Conservation (phyloP, 1,140 invertebrate species). For the Choristoneura fumiferana region DNA sequence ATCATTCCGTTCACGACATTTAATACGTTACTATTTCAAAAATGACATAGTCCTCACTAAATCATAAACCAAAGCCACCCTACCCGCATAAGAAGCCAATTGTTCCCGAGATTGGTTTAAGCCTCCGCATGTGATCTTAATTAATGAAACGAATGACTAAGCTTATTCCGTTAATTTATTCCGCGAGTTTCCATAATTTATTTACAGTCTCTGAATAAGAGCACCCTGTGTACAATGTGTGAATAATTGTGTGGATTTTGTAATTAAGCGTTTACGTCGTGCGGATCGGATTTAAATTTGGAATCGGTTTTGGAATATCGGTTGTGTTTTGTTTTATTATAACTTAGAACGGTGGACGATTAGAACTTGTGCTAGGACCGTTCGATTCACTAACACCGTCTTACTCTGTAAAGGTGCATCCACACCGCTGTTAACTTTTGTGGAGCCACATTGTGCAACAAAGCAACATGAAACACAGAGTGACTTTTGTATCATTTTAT, state of each 20-base stretch:
- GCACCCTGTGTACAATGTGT: constrained; percentile 21
- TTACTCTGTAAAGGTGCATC: too few relatives aligned
- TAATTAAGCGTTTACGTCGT: constrained; percentile 7
- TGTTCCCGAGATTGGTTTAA: constrained; percentile 72
- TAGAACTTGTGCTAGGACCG: too few relatives aligned
- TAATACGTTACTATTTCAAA: too few relatives aligned
- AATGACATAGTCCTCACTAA: background rate
- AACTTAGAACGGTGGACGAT: too few relatives aligned
- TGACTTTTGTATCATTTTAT: too few relatives aligned
- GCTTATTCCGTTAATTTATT: constrained; percentile 72
- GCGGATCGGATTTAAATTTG: constrained; percentile 6
- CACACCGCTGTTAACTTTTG: too few relatives aligned
- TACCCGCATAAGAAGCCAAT: constrained; percentile 55
- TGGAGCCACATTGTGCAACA: too few relatives aligned
- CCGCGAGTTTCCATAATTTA: background rate
- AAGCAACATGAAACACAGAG: too few relatives aligned
- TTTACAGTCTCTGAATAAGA: constrained; percentile 33
- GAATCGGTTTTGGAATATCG: background rate
- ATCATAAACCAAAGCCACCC: constrained; percentile 28
- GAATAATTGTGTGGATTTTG: constrained; percentile 20
- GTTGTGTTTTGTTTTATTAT: background rate
- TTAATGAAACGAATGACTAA: constrained; percentile 75
- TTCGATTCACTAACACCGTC: too few relatives aligned
- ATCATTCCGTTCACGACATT: too few relatives aligned
- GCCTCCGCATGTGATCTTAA: constrained; percentile 70